These are phyloP conservation scores for Bolinopsis microptera DNA, from an alignment of 37 sponge, comb jelly and placozoan species.

Conservation along the genomic window DNA sequence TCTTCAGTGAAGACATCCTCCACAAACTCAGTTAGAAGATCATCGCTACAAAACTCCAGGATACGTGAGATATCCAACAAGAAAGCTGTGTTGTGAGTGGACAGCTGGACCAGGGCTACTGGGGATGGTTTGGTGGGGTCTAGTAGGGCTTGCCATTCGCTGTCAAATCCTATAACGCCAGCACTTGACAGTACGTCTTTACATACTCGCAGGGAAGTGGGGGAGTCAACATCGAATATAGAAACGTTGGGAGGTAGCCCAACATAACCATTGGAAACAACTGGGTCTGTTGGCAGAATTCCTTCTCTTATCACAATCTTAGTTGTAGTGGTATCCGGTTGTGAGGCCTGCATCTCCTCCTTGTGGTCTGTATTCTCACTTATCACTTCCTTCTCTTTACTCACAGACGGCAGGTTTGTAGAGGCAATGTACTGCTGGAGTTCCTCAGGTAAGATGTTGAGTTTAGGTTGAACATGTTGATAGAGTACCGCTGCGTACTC, in stretches of 20 bases:
- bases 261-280: not conserved
- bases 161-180: slow-evolving; percentile 32
- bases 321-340: not conserved
- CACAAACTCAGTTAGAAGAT: not conserved
- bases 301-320: not conserved
- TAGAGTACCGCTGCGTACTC: slow-evolving; percentile 22
- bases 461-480: not conserved
- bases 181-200: not conserved
- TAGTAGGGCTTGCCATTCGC: slow-evolving; percentile 8
- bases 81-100: not conserved
- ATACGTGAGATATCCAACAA: not conserved
- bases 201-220: not conserved
- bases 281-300: not conserved
- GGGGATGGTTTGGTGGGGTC: slow-evolving; percentile 3
- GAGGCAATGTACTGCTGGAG: not conserved
- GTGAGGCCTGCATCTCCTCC: not conserved
- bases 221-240: not conserved
- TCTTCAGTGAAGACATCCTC: not conserved
- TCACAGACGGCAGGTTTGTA: not conserved
- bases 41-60: not conserved
- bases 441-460: not conserved
- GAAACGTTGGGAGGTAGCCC: not conserved
- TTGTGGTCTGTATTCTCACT: not conserved
- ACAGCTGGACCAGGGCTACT: slow-evolving; percentile 18
- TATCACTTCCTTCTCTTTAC: not conserved